Conservation (phyloP, 2,888 invertebrate genomes). For the Stenodera caucasica region DNA sequence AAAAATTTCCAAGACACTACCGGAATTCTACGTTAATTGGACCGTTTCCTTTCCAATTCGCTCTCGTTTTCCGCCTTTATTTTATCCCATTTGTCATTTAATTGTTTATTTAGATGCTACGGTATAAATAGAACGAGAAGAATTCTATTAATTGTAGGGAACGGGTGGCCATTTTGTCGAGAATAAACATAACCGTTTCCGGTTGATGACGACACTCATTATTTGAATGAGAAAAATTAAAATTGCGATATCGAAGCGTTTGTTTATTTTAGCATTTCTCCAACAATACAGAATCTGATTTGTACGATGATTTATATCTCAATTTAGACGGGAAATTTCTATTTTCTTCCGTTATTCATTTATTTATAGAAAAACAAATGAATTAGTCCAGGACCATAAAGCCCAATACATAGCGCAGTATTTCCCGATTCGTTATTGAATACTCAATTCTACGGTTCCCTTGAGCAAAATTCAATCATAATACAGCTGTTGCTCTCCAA, state of each 20-base stretch:
- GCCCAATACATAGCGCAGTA: not conserved
- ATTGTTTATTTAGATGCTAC: not conserved
- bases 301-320: not conserved
- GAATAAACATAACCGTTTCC: not conserved
- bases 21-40: conserved; percentile 17
- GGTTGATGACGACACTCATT: not conserved
- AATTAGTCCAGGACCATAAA: not conserved
- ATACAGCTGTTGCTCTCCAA: not conserved
- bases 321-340: too few species aligned
- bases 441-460: conserved; percentile 2
- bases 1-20: not conserved
- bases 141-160: not conserved
- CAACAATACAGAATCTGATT: not conserved
- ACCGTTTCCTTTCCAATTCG: not conserved
- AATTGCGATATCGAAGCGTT: not conserved
- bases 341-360: too few species aligned
- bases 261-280: too few species aligned
- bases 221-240: not conserved
- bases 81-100: not conserved
- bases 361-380: not conserved
- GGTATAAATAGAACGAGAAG: not conserved
- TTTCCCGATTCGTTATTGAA: not conserved
- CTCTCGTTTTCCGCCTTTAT: not conserved
- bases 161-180: not conserved
- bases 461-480: conserved; percentile 3